Evolutionary conservation across 2,113 vertebrate genomes (phyloP).

Genomic region (Halichoerus grypus): DNA sequence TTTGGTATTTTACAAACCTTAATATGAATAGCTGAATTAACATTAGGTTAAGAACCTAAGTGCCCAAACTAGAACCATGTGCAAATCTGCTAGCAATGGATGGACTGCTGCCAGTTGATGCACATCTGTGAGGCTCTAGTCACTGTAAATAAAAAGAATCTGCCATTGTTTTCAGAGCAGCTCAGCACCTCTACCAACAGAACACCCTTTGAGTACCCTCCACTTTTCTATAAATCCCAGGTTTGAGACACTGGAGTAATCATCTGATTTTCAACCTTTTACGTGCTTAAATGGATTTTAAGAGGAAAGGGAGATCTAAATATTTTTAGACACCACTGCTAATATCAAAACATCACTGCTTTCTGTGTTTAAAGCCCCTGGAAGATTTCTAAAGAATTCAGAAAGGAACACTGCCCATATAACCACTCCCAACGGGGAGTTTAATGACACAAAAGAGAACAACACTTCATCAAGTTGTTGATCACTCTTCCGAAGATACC

Average conservation of each 20-base stretch:
- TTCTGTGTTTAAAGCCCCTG: constrained; percentile 5
- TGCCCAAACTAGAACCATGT: background rate
- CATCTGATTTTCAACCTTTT: constrained; percentile 11
- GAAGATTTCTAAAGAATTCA: background rate
- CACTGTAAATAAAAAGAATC: constrained; percentile 58
- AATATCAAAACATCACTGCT: background rate
- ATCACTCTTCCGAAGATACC: background rate
- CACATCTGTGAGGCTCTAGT: constrained; percentile 57
- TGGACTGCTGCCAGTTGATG: background rate
- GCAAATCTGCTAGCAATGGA: background rate
- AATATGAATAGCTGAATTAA: constrained; percentile 46
- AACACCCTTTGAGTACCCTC: background rate
- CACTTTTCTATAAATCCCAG: constrained; percentile 53
- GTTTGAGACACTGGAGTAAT: constrained; percentile 30
- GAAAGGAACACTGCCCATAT: background rate
- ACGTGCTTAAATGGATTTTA: constrained; percentile 4
- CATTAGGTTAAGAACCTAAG: background rate
- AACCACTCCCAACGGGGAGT: background rate
- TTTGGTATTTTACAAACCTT: constrained; percentile 23
- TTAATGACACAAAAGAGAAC: background rate
- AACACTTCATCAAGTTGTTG: background rate
- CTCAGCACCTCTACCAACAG: background rate
- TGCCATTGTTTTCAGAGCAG: constrained; percentile 49
- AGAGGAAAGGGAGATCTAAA: background rate
- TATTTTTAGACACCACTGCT: background rate